phyloP scores from a whole-genome alignment of 1,140 invertebrate genomes.

The Planococcus citri region DNA sequence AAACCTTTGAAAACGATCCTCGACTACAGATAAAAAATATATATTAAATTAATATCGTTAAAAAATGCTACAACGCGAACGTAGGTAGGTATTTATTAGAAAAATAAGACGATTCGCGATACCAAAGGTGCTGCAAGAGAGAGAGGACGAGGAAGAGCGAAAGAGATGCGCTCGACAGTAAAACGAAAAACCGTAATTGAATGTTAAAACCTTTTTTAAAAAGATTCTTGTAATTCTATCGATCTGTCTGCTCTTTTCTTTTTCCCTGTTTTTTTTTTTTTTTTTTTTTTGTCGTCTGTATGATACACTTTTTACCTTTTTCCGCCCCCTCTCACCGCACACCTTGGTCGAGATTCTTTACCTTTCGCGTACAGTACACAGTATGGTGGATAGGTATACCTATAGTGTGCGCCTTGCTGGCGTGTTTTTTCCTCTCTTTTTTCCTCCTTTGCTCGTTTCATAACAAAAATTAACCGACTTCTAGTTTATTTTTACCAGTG shows the following conservation, averaged over 20 bases:
- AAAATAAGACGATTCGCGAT: not conserved
- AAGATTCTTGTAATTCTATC: not conserved
- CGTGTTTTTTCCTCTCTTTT: not conserved
- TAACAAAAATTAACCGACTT: slow-evolving; percentile 1
- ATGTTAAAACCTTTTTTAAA: not conserved
- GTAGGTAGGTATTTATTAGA: not conserved
- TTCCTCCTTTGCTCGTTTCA: not conserved
- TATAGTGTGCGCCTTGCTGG: not conserved
- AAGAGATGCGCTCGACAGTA: not conserved
- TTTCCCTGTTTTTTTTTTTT: not conserved
- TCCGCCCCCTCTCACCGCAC: too few relatives aligned
- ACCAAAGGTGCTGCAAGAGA: too few relatives aligned
- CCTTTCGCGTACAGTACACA: too few relatives aligned
- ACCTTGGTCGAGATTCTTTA: too few relatives aligned
- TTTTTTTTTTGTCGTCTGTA: not conserved
- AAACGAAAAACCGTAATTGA: not conserved
- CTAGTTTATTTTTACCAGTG: not conserved
- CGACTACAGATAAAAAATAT: not conserved
- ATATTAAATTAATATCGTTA: not conserved
- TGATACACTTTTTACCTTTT: not conserved
- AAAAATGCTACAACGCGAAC: not conserved
- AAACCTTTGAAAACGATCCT: not conserved
- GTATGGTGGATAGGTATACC: too few relatives aligned
- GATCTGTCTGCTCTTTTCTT: not conserved
- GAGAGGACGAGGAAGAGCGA: too few relatives aligned